These are phyloP conservation scores for Pteromalus puparum DNA, from an alignment of 1,140 invertebrate genomes.

Conservation along the genomic window DNA sequence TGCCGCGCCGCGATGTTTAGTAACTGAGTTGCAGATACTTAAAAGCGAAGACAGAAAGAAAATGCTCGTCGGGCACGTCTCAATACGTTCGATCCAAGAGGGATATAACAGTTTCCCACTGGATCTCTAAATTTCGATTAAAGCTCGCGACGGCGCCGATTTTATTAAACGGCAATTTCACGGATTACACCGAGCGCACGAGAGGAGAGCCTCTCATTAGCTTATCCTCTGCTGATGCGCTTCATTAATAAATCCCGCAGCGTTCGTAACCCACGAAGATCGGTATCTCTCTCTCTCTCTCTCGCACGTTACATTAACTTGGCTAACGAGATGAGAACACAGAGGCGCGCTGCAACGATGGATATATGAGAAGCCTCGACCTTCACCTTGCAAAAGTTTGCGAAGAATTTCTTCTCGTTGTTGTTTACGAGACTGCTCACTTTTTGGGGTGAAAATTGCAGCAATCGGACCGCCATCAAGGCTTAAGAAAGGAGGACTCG, in stretches of 20 bases:
- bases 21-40: too few species aligned
- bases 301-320: neutral
- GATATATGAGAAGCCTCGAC: neutral
- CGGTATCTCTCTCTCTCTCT: neutral
- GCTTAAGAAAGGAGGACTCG: neutral
- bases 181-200: neutral
- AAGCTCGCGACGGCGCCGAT: neutral
- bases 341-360: too few species aligned
- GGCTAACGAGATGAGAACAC: neutral
- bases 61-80: too few species aligned
- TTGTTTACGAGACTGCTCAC: neutral
- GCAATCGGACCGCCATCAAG: too few species aligned
- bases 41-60: too few species aligned
- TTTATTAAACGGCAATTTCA: neutral
- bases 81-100: too few species aligned
- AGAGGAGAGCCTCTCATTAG: neutral
- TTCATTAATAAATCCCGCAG: neutral
- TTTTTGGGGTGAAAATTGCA: neutral
- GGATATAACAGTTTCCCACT: neutral
- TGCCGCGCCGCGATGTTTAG: too few species aligned
- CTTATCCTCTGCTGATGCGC: neutral
- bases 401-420: neutral
- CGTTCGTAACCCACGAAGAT: neutral
- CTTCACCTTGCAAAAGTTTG: neutral
- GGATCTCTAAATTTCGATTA: neutral